Evolutionary conservation across 2,888 invertebrate genomes (phyloP).

Genomic region (Nowickia ferox): DNA sequence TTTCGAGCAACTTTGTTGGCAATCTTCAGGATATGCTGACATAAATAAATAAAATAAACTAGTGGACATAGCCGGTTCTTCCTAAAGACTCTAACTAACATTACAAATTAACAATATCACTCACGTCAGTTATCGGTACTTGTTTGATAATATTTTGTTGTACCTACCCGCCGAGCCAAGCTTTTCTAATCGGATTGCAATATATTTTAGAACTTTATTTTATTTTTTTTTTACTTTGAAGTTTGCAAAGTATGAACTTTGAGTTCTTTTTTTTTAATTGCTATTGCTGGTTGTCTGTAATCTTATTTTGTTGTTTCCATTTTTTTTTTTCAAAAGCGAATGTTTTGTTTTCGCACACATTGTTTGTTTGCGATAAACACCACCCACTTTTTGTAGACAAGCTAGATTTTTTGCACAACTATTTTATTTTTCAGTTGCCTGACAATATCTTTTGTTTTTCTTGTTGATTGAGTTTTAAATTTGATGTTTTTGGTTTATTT

Average conservation of each 20-base stretch:
- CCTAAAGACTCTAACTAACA: background rate
- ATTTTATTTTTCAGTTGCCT: conserved; percentile 40
- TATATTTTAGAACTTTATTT: conserved; percentile 29
- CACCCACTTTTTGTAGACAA: conserved; percentile 52
- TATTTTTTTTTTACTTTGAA: conserved; percentile 34
- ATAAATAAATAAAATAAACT: too few species aligned
- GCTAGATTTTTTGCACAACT: conserved; percentile 5
- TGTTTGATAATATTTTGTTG: conserved; percentile 11
- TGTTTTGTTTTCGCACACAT: conserved; percentile 49
- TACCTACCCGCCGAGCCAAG: background rate
- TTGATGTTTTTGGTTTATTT: conserved; percentile 13
- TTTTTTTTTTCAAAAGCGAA: conserved; percentile 17
- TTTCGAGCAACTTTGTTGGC: too few species aligned
- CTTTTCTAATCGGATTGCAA: conserved; percentile 59
- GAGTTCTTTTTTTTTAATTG: conserved; percentile 44
- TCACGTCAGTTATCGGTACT: conserved; percentile 29
- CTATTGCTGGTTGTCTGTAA: conserved; percentile 45
- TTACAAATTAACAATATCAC: conserved; percentile 44
- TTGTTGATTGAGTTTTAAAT: conserved; percentile 53
- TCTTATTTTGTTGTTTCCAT: conserved; percentile 38
- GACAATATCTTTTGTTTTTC: conserved; percentile 31
- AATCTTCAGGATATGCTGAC: too few species aligned
- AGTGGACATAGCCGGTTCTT: background rate
- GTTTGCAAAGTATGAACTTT: conserved; percentile 28
- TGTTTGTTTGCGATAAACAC: conserved; percentile 61